Conservation (phyloP, 2,797 vertebrate genomes). For the Ataeniobius toweri region DNA sequence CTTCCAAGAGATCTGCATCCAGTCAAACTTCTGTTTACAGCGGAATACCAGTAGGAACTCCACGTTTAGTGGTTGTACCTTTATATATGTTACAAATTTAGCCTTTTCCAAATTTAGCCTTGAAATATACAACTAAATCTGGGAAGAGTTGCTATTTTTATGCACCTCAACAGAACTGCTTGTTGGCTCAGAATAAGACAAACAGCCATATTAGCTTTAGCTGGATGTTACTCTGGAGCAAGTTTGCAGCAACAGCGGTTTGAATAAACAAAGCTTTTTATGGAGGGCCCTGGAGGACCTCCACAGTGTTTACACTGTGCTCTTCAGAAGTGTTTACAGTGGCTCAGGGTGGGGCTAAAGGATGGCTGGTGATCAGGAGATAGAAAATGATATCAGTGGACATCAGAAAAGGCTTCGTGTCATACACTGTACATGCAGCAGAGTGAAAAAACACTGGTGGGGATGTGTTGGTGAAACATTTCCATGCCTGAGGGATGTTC, state of each 20-base stretch:
- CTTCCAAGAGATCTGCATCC: constrained; percentile 7
- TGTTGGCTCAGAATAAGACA: constrained; percentile 4
- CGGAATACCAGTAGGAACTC: background rate
- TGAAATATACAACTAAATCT: background rate
- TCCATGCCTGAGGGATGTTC: constrained; percentile 29
- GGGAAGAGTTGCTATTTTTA: constrained; percentile 7
- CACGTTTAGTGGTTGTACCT: background rate
- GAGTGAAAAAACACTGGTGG: constrained; percentile 9
- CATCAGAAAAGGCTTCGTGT: constrained; percentile 19
- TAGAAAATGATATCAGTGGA: constrained; percentile 38
- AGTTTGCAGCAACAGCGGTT: constrained; percentile 39
- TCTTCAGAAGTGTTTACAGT: constrained; percentile 56
- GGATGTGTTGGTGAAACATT: constrained; percentile 6
- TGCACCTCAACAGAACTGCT: background rate
- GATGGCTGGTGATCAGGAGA: constrained; percentile 42
- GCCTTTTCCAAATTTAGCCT: background rate
- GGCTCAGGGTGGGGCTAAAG: constrained; percentile 21
- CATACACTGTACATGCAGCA: constrained; percentile 20
- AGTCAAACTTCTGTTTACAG: background rate
- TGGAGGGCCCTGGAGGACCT: constrained; percentile 55
- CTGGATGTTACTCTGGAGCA: constrained; percentile 1
- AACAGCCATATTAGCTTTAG: background rate
- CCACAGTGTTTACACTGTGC: constrained; percentile 52
- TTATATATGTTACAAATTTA: background rate
- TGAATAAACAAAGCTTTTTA: constrained; percentile 71